Conservation (phyloP, 2,797 vertebrate species). For the Lepus oiostolus region DNA sequence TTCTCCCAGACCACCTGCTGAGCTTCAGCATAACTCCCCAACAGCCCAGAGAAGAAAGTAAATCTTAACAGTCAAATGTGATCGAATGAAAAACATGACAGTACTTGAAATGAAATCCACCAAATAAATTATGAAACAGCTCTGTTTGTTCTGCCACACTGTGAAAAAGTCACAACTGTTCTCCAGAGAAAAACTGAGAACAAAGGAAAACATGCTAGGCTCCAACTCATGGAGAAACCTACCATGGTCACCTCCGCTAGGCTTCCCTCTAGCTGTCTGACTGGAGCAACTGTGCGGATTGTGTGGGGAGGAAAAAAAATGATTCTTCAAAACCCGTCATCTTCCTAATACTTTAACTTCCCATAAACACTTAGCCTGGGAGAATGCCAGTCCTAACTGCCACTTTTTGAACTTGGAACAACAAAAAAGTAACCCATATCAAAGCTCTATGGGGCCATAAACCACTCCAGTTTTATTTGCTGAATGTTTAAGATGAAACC, state of each 20-base stretch:
- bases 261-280: neutral
- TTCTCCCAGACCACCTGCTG: neutral
- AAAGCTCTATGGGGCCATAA: neutral
- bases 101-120: neutral
- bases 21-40: constrained; percentile 9
- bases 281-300: neutral
- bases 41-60: neutral
- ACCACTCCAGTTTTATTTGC: neutral
- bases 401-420: constrained; percentile 18
- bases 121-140: constrained; percentile 40
- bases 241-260: neutral
- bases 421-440: neutral
- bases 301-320: constrained; percentile 13
- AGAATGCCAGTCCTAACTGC: neutral
- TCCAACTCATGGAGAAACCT: neutral
- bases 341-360: neutral
- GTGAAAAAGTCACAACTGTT: neutral
- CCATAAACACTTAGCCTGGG: constrained; percentile 11
- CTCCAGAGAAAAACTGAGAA: constrained; percentile 12
- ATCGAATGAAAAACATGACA: constrained; percentile 17
- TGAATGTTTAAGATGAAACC: constrained; percentile 21
- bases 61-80: neutral
- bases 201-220: neutral
- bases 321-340: neutral
- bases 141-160: constrained; percentile 41